Conservation (phyloP, 2,797 vertebrate genomes). For the Syngnathus rostellatus region DNA sequence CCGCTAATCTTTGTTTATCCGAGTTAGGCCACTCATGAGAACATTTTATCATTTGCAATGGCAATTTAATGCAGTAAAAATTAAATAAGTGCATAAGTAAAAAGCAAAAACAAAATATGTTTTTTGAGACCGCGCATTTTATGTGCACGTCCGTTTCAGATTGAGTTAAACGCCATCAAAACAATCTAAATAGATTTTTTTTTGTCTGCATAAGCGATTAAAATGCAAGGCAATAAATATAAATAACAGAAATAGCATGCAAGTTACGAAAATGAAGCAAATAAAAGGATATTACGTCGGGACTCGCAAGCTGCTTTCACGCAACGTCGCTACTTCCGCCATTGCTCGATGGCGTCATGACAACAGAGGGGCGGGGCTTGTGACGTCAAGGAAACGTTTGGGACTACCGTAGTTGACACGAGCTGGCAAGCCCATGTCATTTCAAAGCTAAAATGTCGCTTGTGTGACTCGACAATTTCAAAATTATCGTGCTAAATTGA, state of each 20-base stretch:
- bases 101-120: too few relatives aligned
- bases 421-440: neutral
- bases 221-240: neutral
- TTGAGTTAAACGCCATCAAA: too few relatives aligned
- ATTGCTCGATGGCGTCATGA: slow-evolving; percentile 28
- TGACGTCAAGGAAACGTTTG: neutral
- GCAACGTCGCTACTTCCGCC: neutral
- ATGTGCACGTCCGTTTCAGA: neutral
- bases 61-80: too few relatives aligned
- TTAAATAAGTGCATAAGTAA: too few relatives aligned
- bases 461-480: slow-evolving; percentile 1
- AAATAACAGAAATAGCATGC: neutral
- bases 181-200: too few relatives aligned
- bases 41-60: too few relatives aligned
- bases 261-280: neutral
- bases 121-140: neutral
- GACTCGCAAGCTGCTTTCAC: neutral
- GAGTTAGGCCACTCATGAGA: too few relatives aligned
- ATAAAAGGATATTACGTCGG: neutral
- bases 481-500: accelerated
- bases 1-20: too few relatives aligned
- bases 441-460: neutral
- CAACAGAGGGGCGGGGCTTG: slow-evolving; percentile 47
- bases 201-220: too few relatives aligned
- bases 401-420: slow-evolving; percentile 6